These are phyloP conservation scores for Hirtodrosophila confusa DNA, from an alignment of 2,888 invertebrate species.

Conservation along the genomic window DNA sequence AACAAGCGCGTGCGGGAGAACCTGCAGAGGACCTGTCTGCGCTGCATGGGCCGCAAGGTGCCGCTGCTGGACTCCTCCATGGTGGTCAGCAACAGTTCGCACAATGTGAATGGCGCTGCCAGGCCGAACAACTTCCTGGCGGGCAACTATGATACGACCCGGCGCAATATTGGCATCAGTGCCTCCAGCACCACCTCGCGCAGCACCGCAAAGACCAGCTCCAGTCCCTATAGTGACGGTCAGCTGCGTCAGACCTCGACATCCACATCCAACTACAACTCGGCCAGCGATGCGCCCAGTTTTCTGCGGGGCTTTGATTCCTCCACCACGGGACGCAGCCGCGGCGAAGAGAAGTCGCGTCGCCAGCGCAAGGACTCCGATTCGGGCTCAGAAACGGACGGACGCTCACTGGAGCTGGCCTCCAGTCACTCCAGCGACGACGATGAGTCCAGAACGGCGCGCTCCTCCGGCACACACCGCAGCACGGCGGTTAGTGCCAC, in stretches of 20 bases:
- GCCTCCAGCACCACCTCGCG: conserved; percentile 97
- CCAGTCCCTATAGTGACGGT: conserved; percentile 95
- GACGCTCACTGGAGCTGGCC: conserved; percentile 94
- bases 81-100: conserved; percentile 90
- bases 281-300: conserved; percentile 90
- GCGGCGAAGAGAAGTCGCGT: conserved; percentile 81
- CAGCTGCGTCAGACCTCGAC: conserved; percentile 93
- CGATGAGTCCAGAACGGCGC: conserved; percentile 86
- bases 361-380: conserved; percentile 88
- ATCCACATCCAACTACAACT: conserved; percentile 94
- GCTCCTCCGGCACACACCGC: conserved; percentile 84
- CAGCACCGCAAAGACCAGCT: conserved; percentile 97
- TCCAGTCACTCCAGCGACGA: conserved; percentile 98
- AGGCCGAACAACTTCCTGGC: conserved; percentile 82
- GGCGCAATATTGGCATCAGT: conserved; percentile 95
- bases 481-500: conserved; percentile 84
- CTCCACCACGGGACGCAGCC: conserved; percentile 70
- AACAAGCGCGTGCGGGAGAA: conserved; percentile 93
- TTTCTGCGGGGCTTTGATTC: conserved; percentile 86
- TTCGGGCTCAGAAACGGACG: conserved; percentile 92
- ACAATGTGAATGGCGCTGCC: conserved; percentile 87
- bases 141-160: conserved; percentile 85
- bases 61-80: conserved; percentile 91
- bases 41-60: conserved; percentile 92
- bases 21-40: conserved; percentile 86